Evolutionary conservation across 2,113 vertebrate genomes (phyloP), one percentile per base, ranked within the genome.

Genomic region (Rissa tridactyla): DNA sequence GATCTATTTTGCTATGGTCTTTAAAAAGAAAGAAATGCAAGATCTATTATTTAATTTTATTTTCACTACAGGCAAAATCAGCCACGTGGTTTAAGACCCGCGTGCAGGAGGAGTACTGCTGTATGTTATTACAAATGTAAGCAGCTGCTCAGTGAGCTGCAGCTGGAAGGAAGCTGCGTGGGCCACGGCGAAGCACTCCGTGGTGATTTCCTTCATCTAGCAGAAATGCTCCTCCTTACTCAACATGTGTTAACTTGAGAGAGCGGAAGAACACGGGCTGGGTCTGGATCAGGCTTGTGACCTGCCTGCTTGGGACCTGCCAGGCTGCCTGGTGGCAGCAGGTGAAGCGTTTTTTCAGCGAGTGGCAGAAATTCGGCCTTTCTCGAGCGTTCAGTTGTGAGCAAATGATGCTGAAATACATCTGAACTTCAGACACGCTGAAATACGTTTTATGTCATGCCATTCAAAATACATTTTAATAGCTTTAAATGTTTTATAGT

Each of bases 241-340:
- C 17, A 47, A 3, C 0, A 1, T 10, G 6, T 32, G 3, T 58
- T 20, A 54, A 54, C 30, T 46, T 3, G 5, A 19, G 32, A 79
- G 76, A 34, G 25, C 26, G 42, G 23, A 76, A 47, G 11, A 70
- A 18, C 5, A 5, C 14, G 15, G 40, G 18, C 23, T 58, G 4
- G 21, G 18, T 49, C 42, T 75, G 82, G 19, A 17, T 82, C 10
- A 4, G 36, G 16, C 51, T 65, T 84, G 49, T 52, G 27, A 64
- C 30, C 34, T 49, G 42, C 9, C 70, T 91, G 71, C 61, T 65
- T 4, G 11, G 34, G 26, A 32, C 36, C 26, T 47, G 6, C 49
- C 61, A 49, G 38, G 15, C 54, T 95, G 20, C 15, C 44, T 77
- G 20, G 19, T 77, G 64, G 15, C 36, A 78, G 64, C 2, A 1